phyloP scores from a whole-genome alignment of 2,797 vertebrate species.

The Notoglanidium macrostoma region DNA sequence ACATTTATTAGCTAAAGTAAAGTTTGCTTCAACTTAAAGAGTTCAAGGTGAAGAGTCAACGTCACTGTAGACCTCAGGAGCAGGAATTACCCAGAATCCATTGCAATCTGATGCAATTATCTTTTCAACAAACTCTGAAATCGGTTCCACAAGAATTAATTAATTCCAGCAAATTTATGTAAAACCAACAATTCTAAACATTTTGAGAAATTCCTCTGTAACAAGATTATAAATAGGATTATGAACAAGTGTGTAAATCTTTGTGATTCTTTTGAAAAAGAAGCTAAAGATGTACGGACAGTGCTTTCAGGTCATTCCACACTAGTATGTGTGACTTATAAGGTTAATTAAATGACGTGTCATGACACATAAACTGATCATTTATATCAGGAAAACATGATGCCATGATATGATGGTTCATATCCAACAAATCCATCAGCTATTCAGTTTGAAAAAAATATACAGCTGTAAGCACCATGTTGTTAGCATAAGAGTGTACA shows the following conservation, averaged over 20 bases:
- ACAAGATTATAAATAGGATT: neutral
- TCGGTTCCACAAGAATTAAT: neutral
- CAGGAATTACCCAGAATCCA: neutral
- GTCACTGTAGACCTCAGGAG: neutral
- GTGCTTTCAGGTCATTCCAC: neutral
- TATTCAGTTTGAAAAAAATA: neutral
- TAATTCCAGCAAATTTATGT: neutral
- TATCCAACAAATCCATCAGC: neutral
- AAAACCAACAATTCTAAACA: neutral
- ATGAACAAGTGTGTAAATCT: neutral
- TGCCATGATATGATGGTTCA: neutral
- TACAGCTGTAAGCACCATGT: neutral
- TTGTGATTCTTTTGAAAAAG: neutral
- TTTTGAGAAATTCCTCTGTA: neutral
- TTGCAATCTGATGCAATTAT: neutral
- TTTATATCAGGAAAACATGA: neutral
- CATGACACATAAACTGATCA: neutral
- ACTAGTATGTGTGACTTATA: neutral
- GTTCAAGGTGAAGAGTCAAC: no score
- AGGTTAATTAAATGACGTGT: neutral
- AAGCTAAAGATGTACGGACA: neutral
- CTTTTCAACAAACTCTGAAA: neutral
- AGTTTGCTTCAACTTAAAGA: neutral
- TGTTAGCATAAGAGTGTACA: neutral
- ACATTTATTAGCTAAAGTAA: neutral